Percentiles rank a stretch among this genome's conserved stretches.
These are phyloP conservation scores for Xestia xanthographa DNA, from an alignment of 2,888 invertebrate genomes.

Conservation along the genomic window DNA sequence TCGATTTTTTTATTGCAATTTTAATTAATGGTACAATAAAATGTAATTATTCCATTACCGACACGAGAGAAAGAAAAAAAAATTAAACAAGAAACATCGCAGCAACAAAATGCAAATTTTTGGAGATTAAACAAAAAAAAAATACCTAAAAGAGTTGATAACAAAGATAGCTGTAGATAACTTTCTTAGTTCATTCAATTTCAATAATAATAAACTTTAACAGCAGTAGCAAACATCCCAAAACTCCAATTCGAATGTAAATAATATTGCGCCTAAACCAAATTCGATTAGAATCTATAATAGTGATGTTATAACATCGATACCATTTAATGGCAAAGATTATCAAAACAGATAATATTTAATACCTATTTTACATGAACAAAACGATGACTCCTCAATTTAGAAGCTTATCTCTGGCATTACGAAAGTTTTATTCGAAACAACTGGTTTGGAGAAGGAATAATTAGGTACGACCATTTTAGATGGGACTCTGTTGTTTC, in stretches of 20 bases:
- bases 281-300: conserved; percentile 57
- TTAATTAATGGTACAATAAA: not conserved
- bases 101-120: not conserved
- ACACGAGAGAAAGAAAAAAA: not conserved
- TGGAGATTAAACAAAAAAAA: not conserved
- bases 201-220: conserved; percentile 5
- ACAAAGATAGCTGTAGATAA: not conserved
- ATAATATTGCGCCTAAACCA: conserved; percentile 23
- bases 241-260: conserved; percentile 38
- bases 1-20: too few species aligned
- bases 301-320: conserved; percentile 55
- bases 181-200: not conserved
- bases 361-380: conserved; percentile 61
- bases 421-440: conserved; percentile 70
- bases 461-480: conserved; percentile 70
- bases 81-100: not conserved
- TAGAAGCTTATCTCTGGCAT: conserved; percentile 70
- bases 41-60: not conserved
- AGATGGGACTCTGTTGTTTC: conserved; percentile 66
- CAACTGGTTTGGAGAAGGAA: conserved; percentile 74
- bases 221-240: conserved; percentile 29
- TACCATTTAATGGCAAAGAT: conserved; percentile 61
- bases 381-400: conserved; percentile 60
- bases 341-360: conserved; percentile 59
- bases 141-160: not conserved